A percentile compares a stretch with the other conserved stretches of the same genome.
Evolutionary conservation across 2,797 vertebrate species (phyloP).

Genomic region (Anguilla megastoma): DNA sequence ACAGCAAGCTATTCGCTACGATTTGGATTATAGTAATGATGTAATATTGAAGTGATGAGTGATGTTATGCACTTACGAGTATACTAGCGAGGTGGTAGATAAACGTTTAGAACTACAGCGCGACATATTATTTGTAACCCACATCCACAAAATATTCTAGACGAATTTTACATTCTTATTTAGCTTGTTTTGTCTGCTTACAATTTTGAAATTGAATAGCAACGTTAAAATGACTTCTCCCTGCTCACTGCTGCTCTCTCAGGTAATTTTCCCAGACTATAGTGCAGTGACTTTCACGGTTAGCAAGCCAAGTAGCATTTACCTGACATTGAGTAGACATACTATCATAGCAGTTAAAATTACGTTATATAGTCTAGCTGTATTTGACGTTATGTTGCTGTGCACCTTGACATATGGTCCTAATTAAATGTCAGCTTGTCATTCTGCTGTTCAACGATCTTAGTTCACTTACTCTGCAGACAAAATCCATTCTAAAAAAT

Average conservation of each 20-base stretch:
- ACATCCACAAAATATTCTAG: not conserved
- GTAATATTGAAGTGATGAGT: too few relatives aligned
- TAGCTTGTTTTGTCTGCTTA: not conserved
- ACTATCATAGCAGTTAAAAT: too few relatives aligned
- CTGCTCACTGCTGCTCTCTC: not conserved
- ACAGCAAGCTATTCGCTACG: too few relatives aligned
- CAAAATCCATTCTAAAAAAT: too few relatives aligned
- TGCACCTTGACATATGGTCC: too few relatives aligned
- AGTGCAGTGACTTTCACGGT: not conserved
- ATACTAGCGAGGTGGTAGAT: not conserved
- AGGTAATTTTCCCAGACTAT: not conserved
- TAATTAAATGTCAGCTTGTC: too few relatives aligned
- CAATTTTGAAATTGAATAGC: not conserved
- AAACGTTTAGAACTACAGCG: not conserved
- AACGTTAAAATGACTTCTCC: not conserved
- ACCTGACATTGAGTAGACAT: not conserved
- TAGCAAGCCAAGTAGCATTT: not conserved
- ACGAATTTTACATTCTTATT: not conserved
- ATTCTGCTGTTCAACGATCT: too few relatives aligned
- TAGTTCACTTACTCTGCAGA: too few relatives aligned
- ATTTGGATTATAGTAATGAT: too few relatives aligned
- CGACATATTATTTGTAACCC: not conserved
- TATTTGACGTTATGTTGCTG: not conserved
- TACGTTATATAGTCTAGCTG: too few relatives aligned
- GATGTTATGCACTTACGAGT: too few relatives aligned